Conservation (phyloP, 2,797 vertebrate genomes). For the Hozukius guyotensis region DNA sequence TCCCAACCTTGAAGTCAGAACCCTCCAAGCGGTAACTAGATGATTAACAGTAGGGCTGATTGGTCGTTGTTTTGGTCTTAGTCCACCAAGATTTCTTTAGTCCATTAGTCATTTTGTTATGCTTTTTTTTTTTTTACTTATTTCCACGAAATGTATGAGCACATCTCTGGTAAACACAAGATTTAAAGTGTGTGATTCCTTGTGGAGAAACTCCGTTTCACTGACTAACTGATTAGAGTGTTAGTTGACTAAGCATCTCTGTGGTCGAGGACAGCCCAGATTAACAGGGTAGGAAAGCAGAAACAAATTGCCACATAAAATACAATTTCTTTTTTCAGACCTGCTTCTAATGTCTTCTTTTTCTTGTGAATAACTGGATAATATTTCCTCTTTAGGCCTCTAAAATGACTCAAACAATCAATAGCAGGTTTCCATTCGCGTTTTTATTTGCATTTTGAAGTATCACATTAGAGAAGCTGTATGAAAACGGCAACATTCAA, state of each 20-base stretch:
- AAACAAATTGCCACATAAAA: background rate
- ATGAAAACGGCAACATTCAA: background rate
- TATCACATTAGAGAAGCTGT: background rate
- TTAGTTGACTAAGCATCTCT: background rate
- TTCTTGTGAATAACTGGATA: background rate
- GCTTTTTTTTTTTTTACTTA: background rate
- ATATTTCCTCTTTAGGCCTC: background rate
- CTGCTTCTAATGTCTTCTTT: too few species aligned
- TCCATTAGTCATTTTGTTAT: background rate
- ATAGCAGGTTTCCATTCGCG: too few species aligned
- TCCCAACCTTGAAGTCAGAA: background rate
- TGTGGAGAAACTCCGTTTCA: too few species aligned
- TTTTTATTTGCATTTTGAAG: background rate
- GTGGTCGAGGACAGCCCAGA: background rate
- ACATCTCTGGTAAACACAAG: background rate
- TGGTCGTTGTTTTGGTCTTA: background rate
- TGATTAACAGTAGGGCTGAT: background rate
- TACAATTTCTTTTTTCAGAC: background rate
- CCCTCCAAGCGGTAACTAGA: background rate
- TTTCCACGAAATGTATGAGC: background rate
- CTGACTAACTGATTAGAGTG: background rate
- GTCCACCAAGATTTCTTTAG: background rate
- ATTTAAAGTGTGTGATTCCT: too few species aligned
- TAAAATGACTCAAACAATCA: background rate
- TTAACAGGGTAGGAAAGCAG: background rate